Evolutionary conservation across 1,140 invertebrate species (phyloP), one percentile per base, ranked within the genome.

Genomic region (Dolichoris vasculosae): DNA sequence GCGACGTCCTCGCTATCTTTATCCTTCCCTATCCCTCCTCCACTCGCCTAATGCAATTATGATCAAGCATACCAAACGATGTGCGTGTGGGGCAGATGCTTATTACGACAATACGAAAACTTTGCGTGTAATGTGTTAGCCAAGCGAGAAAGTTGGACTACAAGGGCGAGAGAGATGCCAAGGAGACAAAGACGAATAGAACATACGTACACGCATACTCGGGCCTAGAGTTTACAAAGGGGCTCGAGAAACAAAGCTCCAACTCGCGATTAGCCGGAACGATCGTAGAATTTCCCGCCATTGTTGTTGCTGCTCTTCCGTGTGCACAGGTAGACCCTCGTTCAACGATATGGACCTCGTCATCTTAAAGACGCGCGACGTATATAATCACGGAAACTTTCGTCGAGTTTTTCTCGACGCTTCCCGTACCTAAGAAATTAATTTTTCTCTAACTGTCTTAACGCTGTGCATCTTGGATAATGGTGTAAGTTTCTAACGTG

Each of bases 51-150:
- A 82, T 55, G 46, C 43, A 71, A 71, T 79, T 82, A 82, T 69
- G n/a, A 71, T 71, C 46, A 69, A 15, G 43, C 59, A 59, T 59
- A 11, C 7, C 15, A 17, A 51, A 51, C 48, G 15, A 38, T 3
- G 67, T 48, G 63, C 63, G 26, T 64, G 81, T 46, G 67, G 73
- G 17, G 64, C 75, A 38, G 38, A 43, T 84, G 75, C 59, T 85
- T 80, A 63, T 63, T 75, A 73, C 46, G 75, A 43, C 76, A 48
- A 71, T 82, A 67, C 32, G 64, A 71, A 82, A 82, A 82, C 80
- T 82, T 82, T 82, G 26, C 43, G 7, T 32, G 40, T 76, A 76
- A 76, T 81, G 55, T 35, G 51, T 79, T 35, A 30, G 51, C 32
- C 30, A n/a, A 7, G 6, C 26, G 30, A 13, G 30, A 32, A 55